Conservation (phyloP, 2,888 invertebrate genomes). For the Tolmerus cingulatus region DNA sequence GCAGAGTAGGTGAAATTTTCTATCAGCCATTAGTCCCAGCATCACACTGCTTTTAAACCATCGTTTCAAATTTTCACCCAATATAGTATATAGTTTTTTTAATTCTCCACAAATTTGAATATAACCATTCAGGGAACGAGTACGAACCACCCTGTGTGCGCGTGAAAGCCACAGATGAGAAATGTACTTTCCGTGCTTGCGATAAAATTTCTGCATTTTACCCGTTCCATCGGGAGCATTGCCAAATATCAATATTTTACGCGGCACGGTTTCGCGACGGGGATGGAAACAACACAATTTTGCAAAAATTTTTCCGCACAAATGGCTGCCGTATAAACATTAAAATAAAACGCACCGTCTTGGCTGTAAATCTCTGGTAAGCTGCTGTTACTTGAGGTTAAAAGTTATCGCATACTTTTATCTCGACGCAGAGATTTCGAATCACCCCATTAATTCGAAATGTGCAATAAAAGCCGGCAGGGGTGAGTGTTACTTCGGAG, state of each 20-base stretch:
- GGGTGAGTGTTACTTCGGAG: neutral
- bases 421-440: slow-evolving; percentile 17
- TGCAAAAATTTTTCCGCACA: neutral
- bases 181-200: neutral
- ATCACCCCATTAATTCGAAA: slow-evolving; percentile 26
- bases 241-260: neutral
- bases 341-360: neutral
- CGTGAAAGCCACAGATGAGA: neutral
- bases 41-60: neutral
- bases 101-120: neutral
- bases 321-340: neutral
- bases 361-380: neutral
- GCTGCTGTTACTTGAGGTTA: slow-evolving; percentile 4
- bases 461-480: slow-evolving; percentile 19
- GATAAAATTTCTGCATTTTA: neutral
- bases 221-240: neutral
- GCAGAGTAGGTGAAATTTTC: neutral
- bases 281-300: neutral
- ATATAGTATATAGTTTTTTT: neutral
- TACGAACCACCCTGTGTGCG: neutral
- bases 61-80: neutral
- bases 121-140: neutral
- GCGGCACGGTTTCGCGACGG: neutral
- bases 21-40: neutral
- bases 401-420: slow-evolving; percentile 19